Evolutionary conservation across 2,113 vertebrate genomes (phyloP).

Genomic region (Xenus cinereus): DNA sequence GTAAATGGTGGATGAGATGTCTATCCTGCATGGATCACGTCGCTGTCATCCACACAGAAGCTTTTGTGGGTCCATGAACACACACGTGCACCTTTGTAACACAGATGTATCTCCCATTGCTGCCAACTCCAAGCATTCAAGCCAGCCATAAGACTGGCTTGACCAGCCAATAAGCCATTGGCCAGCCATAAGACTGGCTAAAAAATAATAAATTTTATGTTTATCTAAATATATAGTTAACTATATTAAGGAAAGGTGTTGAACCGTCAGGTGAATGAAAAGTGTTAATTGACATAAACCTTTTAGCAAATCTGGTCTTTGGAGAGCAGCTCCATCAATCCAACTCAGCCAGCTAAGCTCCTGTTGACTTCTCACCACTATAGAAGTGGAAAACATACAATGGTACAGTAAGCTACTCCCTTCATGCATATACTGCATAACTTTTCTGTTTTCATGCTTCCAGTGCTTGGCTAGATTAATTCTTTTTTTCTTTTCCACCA

Average conservation of each 20-base stretch:
- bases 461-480: background rate
- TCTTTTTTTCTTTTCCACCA: background rate
- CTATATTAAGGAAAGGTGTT: background rate
- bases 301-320: background rate
- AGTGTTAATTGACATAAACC: background rate
- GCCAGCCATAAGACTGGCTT: background rate
- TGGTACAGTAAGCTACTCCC: background rate
- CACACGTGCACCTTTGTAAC: accelerated
- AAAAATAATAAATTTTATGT: background rate
- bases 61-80: background rate
- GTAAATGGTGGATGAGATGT: background rate
- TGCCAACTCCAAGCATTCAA: background rate
- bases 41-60: background rate
- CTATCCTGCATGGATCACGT: background rate
- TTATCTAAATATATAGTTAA: background rate
- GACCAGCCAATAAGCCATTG: no score
- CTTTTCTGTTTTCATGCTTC: background rate
- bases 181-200: background rate
- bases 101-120: background rate
- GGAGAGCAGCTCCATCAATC: background rate
- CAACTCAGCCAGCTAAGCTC: background rate
- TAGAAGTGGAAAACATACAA: background rate
- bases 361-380: background rate
- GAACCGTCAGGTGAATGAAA: background rate
- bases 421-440: background rate